phyloP scores from a whole-genome alignment of 2,113 vertebrate genomes.

The Illadopsis cleaveri region DNA sequence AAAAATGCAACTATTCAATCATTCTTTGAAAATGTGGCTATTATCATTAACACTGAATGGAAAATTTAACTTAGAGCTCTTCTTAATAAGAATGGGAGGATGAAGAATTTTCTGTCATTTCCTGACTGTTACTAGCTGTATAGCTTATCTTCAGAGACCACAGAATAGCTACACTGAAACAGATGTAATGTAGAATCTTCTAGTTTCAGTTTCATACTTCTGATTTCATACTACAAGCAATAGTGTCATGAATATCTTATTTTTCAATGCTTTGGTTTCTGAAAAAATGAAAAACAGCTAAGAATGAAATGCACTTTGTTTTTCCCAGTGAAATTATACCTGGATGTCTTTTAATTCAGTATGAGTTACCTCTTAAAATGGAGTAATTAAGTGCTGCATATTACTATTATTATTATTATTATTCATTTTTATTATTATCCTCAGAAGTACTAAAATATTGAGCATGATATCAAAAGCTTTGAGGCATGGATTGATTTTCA shows the following conservation, averaged over 20 bases:
- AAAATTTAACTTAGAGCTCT: not conserved
- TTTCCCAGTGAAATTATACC: not conserved
- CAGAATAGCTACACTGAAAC: not conserved
- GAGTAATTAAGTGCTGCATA: rapidly evolving
- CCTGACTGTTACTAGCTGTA: not conserved
- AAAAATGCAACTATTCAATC: not conserved
- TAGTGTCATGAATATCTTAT: not conserved
- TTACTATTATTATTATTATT: not conserved
- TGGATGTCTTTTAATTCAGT: not conserved
- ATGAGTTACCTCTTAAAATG: not conserved
- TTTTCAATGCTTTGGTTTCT: not conserved
- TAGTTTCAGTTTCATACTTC: not conserved
- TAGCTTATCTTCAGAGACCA: not conserved
- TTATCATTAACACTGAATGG: not conserved
- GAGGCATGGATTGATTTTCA: not conserved
- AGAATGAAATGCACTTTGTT: not conserved
- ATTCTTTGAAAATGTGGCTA: not conserved
- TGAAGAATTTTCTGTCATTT: not conserved
- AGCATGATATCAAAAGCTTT: not conserved
- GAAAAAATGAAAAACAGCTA: rapidly evolving
- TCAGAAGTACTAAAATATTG: not conserved
- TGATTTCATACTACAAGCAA: not conserved
- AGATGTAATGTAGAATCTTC: not conserved
- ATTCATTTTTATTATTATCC: not conserved
- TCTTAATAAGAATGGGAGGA: not conserved